These are phyloP conservation scores for Coreius guichenoti DNA, from an alignment of 2,797 vertebrate genomes.

Conservation along the genomic window DNA sequence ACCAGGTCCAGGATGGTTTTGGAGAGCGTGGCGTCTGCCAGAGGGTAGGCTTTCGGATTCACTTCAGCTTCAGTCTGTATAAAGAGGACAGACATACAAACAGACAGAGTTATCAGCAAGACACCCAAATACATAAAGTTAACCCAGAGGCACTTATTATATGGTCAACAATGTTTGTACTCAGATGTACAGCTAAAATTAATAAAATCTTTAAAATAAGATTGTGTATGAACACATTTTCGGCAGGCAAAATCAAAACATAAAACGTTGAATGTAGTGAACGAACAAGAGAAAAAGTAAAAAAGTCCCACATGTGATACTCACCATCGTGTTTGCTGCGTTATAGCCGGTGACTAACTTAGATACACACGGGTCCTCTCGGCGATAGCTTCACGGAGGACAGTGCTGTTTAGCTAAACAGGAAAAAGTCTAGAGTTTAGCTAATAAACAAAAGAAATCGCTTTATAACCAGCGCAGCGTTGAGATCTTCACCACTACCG, in stretches of 20 bases:
- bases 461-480: background rate
- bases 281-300: background rate
- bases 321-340: conserved; percentile 54
- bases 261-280: background rate
- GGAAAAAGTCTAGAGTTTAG: accelerated
- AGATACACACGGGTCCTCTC: conserved; percentile 72
- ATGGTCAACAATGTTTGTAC: background rate
- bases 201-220: background rate
- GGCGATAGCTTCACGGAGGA: conserved; percentile 86
- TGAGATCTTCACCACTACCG: background rate
- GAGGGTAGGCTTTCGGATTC: conserved; percentile 97
- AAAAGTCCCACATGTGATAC: background rate
- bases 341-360: background rate
- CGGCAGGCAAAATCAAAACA: background rate
- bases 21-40: conserved; percentile 94
- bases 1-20: conserved; percentile 96
- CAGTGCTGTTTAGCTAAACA: conserved; percentile 4
- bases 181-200: background rate
- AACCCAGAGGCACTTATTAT: background rate
- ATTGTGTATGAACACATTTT: too few relatives aligned
- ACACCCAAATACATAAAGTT: background rate
- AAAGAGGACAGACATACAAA: background rate
- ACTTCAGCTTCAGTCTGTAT: conserved; percentile 89
- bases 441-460: background rate
- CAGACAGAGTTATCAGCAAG: background rate